Percentiles rank a stretch among this genome's conserved stretches.
Evolutionary conservation across 2,888 invertebrate species (phyloP).

Genomic region (Timema cristinae): DNA sequence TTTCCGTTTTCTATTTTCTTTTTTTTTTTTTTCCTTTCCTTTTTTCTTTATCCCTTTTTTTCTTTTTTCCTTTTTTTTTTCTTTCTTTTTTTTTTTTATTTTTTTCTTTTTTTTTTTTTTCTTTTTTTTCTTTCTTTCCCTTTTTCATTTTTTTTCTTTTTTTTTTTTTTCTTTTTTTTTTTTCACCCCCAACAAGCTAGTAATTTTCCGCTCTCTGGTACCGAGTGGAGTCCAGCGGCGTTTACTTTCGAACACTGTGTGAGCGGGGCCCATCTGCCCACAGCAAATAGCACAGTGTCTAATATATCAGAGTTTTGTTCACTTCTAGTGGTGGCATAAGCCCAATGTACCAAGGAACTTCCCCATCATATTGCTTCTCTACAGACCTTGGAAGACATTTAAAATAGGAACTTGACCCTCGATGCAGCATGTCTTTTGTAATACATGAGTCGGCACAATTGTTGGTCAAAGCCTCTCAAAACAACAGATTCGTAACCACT

Average conservation of each 20-base stretch:
- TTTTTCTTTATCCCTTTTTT: no score
- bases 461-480: constrained; percentile 87
- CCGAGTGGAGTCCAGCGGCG: constrained; percentile 65
- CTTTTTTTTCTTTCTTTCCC: no score
- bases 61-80: no score
- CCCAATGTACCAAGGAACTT: constrained; percentile 41
- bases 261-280: constrained; percentile 75
- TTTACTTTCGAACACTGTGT: constrained; percentile 68
- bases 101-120: no score
- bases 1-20: no score
- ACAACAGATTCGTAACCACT: constrained; percentile 84
- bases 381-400: constrained; percentile 67
- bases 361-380: constrained; percentile 63
- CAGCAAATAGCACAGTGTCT: constrained; percentile 84
- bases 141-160: no score
- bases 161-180: no score
- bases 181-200: constrained; percentile 68
- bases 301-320: constrained; percentile 54
- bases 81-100: no score
- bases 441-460: constrained; percentile 86
- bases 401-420: constrained; percentile 70
- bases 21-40: no score
- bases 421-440: constrained; percentile 71
- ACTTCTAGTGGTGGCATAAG: constrained; percentile 6
- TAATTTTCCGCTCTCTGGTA: constrained; percentile 66